phyloP scores from a whole-genome alignment of 2,888 invertebrate species.

The Coelogynopora nodosa region DNA sequence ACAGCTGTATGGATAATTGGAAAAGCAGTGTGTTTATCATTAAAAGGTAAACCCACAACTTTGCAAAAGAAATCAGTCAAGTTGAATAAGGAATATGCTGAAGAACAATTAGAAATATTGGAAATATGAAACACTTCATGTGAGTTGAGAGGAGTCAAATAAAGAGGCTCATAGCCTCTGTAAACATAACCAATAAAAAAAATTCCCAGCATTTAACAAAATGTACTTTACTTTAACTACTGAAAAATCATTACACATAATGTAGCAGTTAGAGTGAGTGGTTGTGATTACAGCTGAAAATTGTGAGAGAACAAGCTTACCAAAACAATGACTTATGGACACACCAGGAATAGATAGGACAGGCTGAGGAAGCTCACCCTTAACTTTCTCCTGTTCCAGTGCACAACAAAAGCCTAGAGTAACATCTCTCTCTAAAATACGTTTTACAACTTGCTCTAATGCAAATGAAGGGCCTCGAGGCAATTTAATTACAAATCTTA shows the following conservation, averaged over 20 bases:
- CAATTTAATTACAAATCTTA: neutral
- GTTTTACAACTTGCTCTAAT: neutral
- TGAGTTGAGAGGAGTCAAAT: neutral
- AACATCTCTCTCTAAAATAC: neutral
- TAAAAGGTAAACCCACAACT: neutral
- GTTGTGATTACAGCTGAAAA: neutral
- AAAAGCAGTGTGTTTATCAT: neutral
- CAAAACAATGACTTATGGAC: neutral
- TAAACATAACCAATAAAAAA: neutral
- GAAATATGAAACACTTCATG: neutral
- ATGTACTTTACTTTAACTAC: neutral
- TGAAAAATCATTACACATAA: neutral
- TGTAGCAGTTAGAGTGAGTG: neutral
- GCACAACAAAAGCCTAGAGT: neutral
- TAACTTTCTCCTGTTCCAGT: neutral
- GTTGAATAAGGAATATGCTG: neutral
- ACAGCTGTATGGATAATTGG: constrained; percentile 42
- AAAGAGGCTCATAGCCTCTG: neutral
- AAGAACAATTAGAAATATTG: neutral
- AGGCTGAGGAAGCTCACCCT: neutral
- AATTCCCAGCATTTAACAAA: neutral
- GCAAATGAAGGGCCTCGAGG: neutral
- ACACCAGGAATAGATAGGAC: neutral
- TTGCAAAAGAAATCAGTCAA: neutral
- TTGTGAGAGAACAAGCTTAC: neutral